Evolutionary conservation across 2,888 invertebrate species (phyloP).

Genomic region (Ellobium chinense): DNA sequence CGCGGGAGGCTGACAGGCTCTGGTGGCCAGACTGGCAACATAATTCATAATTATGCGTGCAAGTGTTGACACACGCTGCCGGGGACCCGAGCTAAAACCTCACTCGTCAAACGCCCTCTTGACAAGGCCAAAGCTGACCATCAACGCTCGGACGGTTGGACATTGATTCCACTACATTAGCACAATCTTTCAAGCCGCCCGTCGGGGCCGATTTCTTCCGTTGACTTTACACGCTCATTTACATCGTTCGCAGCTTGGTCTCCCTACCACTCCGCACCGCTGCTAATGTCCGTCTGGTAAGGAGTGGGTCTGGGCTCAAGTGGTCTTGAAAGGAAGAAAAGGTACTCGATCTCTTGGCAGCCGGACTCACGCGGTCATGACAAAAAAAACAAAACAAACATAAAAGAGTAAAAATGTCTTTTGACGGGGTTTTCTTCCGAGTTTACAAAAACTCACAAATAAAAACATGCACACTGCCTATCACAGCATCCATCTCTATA

Average conservation of each 20-base stretch:
- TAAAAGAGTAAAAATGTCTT: neutral
- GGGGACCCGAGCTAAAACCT: neutral
- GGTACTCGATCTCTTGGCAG: too few relatives aligned
- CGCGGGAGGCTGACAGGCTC: conserved; percentile 19
- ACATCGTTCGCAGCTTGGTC: neutral
- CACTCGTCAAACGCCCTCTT: neutral
- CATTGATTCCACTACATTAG: conserved; percentile 9
- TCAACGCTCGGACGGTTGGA: neutral
- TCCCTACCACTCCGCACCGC: too few relatives aligned
- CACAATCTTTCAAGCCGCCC: neutral
- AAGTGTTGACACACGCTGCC: conserved; percentile 40
- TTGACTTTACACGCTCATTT: conserved; percentile 10
- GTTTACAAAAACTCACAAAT: too few relatives aligned
- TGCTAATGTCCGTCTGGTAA: too few relatives aligned
- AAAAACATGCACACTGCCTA: too few relatives aligned
- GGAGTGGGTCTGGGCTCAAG: too few relatives aligned
- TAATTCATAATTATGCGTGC: conserved; percentile 48
- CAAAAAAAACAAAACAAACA: neutral
- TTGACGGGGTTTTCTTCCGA: too few relatives aligned
- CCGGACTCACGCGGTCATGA: too few relatives aligned
- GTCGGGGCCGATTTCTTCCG: neutral
- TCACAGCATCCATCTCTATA: too few relatives aligned
- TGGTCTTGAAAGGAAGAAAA: too few relatives aligned
- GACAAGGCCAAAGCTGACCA: conserved; percentile 1
- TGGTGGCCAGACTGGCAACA: conserved; percentile 22